These are phyloP conservation scores for Melitaea athalia DNA, from an alignment of 2,888 invertebrate genomes.

Conservation along the genomic window DNA sequence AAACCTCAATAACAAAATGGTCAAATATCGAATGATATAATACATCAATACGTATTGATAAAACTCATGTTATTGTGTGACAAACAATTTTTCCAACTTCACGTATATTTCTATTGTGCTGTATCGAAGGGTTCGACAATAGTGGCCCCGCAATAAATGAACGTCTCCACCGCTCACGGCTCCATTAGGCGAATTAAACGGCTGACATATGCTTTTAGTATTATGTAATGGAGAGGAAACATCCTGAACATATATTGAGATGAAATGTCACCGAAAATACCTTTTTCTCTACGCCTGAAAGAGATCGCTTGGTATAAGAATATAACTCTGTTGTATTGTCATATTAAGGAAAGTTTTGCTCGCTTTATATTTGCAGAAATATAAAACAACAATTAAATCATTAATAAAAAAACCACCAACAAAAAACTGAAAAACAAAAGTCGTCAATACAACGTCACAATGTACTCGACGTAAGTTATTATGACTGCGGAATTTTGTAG, in stretches of 20 bases:
- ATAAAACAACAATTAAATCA: too few species aligned
- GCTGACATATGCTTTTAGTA: slow-evolving; percentile 43
- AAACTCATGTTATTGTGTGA: slow-evolving; percentile 25
- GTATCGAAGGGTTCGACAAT: slow-evolving; percentile 39
- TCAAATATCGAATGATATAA: slow-evolving; percentile 12
- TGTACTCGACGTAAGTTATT: slow-evolving; percentile 16
- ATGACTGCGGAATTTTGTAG: slow-evolving; percentile 21
- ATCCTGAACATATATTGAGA: slow-evolving; percentile 29
- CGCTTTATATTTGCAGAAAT: too few species aligned
- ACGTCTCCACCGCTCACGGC: slow-evolving; percentile 46
- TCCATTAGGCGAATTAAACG: slow-evolving; percentile 69
- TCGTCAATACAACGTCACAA: background rate
- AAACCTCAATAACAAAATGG: background rate
- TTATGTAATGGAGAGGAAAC: slow-evolving; percentile 23
- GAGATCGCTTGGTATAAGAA: background rate
- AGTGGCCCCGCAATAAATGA: slow-evolving; percentile 47
- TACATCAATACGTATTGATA: slow-evolving; percentile 29
- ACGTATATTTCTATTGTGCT: slow-evolving; percentile 28
- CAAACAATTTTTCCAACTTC: slow-evolving; percentile 8
- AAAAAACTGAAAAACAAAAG: background rate
- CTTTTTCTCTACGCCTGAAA: background rate
- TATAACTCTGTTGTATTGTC: background rate
- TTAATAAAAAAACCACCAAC: background rate
- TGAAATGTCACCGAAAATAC: slow-evolving; percentile 16
- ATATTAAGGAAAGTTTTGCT: background rate